Conservation (phyloP, 2,797 vertebrate genomes). For the Orestias chungarensis region DNA sequence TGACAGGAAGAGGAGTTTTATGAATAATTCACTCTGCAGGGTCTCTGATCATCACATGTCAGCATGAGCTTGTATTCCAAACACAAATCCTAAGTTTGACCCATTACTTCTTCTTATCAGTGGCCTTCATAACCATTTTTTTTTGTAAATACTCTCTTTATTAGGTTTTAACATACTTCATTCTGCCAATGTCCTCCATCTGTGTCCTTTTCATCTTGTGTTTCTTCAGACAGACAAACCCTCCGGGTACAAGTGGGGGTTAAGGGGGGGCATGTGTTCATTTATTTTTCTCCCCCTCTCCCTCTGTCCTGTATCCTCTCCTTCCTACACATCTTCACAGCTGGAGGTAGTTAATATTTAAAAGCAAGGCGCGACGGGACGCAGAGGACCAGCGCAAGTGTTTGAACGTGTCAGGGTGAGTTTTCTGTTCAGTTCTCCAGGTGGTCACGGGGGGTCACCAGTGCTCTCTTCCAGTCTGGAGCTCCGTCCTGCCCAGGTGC, state of each 20-base stretch:
- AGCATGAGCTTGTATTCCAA: constrained; percentile 61
- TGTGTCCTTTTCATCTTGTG: constrained; percentile 37
- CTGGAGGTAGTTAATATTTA: constrained; percentile 84
- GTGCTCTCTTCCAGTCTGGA: no score
- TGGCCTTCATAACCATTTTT: constrained; percentile 18
- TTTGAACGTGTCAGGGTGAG: no score
- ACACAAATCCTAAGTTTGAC: constrained; percentile 54
- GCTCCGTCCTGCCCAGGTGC: no score
- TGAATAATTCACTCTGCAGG: constrained; percentile 83
- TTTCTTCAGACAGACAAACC: constrained; percentile 73
- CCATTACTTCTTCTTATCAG: constrained; percentile 46
- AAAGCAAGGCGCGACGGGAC: constrained; percentile 76
- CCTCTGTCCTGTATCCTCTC: constrained; percentile 55
- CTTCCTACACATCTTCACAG: constrained; percentile 80
- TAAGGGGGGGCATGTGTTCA: constrained; percentile 75
- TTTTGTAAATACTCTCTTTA: constrained; percentile 27
- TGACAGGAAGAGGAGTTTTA: constrained; percentile 72
- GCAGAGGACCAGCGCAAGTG: constrained; percentile 57
- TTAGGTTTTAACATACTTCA: constrained; percentile 30
- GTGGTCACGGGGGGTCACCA: no score
- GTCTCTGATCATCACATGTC: constrained; percentile 67
- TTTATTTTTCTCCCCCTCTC: constrained; percentile 73
- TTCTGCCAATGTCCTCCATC: constrained; percentile 18
- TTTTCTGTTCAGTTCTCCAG: no score
- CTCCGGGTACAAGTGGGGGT: constrained; percentile 57